A percentile compares a stretch with the other conserved stretches of the same genome.
Conservation (phyloP, 2,797 vertebrate species). For the Okamejei kenojei region DNA sequence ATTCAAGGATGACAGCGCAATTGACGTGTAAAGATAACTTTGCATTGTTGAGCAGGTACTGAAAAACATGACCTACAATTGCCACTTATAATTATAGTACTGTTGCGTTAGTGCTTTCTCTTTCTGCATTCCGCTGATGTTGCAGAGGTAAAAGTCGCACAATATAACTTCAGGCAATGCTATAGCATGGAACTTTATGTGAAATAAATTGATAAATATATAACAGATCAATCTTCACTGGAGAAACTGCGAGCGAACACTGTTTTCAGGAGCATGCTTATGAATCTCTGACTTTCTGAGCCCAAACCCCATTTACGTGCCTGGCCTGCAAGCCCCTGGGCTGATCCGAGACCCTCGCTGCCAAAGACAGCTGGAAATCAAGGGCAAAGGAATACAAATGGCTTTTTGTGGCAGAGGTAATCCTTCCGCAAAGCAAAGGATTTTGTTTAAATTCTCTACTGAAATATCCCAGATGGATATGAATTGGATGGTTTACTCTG, state of each 20-base stretch:
- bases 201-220: slow-evolving; percentile 42
- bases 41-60: slow-evolving; percentile 41
- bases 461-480: slow-evolving; percentile 57
- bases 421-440: slow-evolving; percentile 55
- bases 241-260: slow-evolving; percentile 45
- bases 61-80: slow-evolving; percentile 42
- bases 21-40: slow-evolving; percentile 54
- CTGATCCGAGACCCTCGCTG: slow-evolving; percentile 53
- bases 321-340: slow-evolving; percentile 54
- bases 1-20: slow-evolving; percentile 56
- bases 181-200: slow-evolving; percentile 41
- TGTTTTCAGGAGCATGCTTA: slow-evolving; percentile 51
- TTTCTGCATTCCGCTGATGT: slow-evolving; percentile 44
- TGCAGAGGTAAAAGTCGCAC: slow-evolving; percentile 38
- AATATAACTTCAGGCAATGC: not conserved
- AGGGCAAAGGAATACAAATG: slow-evolving; percentile 51
- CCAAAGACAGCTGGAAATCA: slow-evolving; percentile 58
- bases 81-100: slow-evolving; percentile 41
- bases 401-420: slow-evolving; percentile 46
- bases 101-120: slow-evolving; percentile 47
- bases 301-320: slow-evolving; percentile 51
- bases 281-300: slow-evolving; percentile 46
- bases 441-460: slow-evolving; percentile 41
- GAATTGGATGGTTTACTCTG: slow-evolving; percentile 51
- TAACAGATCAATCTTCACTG: slow-evolving; percentile 39